These are phyloP conservation scores for Pyralis farinalis DNA, from an alignment of 2,888 invertebrate genomes.

Conservation along the genomic window DNA sequence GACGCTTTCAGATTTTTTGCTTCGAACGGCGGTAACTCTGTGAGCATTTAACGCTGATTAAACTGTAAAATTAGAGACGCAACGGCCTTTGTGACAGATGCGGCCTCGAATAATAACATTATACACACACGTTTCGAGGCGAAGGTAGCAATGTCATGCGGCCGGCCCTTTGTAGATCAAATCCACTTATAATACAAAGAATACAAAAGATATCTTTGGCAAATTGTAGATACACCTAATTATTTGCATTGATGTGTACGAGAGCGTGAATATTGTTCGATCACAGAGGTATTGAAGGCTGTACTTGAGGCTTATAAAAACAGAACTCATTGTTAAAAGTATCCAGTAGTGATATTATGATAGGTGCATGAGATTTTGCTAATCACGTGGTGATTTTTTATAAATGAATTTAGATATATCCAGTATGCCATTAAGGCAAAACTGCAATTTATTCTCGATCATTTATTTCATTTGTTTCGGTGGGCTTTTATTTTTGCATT, in stretches of 20 bases:
- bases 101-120: conserved; percentile 75
- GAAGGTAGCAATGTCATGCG: conserved; percentile 65
- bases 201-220: conserved; percentile 71
- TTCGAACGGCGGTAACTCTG: conserved; percentile 56
- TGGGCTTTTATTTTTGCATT: background rate
- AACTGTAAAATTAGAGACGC: conserved; percentile 78
- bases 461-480: conserved; percentile 12
- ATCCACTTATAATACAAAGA: conserved; percentile 75
- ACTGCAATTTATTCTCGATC: too few species aligned
- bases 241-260: conserved; percentile 68
- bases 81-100: conserved; percentile 77
- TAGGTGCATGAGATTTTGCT: conserved; percentile 33
- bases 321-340: conserved; percentile 53
- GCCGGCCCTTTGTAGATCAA: conserved; percentile 60
- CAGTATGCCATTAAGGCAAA: too few species aligned
- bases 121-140: conserved; percentile 61
- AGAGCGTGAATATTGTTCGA: conserved; percentile 59
- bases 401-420: too few species aligned
- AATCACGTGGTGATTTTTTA: too few species aligned
- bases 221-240: conserved; percentile 79
- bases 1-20: conserved; percentile 48
- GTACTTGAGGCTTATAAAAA: conserved; percentile 74
- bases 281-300: conserved; percentile 50
- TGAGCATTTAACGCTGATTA: conserved; percentile 80
- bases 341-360: conserved; percentile 45